phyloP scores from a whole-genome alignment of 2,888 invertebrate species.

The Mystacides longicornis region DNA sequence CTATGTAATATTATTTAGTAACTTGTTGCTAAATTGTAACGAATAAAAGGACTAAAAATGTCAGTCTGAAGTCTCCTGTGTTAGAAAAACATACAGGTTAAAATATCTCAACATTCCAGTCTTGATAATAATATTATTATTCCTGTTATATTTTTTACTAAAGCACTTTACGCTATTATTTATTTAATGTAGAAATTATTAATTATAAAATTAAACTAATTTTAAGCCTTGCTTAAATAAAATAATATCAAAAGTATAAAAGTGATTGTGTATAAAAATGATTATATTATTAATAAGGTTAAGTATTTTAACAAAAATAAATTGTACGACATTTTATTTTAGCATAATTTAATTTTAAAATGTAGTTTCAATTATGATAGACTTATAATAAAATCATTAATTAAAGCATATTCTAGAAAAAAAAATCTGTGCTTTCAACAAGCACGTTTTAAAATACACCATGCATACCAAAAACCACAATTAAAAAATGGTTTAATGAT shows the following conservation, averaged over 20 bases:
- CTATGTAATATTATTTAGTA: no score
- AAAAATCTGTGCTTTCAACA: not conserved
- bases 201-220: not conserved
- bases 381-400: not conserved
- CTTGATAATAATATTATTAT: not conserved
- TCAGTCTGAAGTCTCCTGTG: not conserved
- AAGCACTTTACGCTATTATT: not conserved
- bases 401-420: not conserved
- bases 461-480: no score
- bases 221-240: conserved; percentile 1
- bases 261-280: not conserved
- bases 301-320: not conserved
- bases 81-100: not conserved
- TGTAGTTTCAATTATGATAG: not conserved
- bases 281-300: not conserved
- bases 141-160: not conserved
- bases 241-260: not conserved
- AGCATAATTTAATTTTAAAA: not conserved
- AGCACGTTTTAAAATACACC: no score
- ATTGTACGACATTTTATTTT: not conserved
- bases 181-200: not conserved
- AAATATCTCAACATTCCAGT: not conserved
- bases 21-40: no score
- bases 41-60: not conserved
- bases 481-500: no score